Conservation (phyloP, 1,140 invertebrate species). For the Rhyzopertha dominica region DNA sequence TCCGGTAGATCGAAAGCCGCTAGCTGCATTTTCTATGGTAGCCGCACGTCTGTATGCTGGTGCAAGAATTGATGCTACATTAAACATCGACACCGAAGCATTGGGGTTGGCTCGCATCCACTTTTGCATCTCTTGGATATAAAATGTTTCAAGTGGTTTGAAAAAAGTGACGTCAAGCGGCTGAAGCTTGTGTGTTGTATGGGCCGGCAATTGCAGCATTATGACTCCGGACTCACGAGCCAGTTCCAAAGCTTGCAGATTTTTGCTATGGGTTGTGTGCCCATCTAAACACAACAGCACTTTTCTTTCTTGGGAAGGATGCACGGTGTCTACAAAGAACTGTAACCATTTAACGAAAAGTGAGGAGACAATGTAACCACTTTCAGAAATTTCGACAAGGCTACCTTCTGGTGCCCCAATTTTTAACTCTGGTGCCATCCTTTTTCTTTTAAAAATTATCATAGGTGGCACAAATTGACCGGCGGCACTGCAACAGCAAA, state of each 20-base stretch:
- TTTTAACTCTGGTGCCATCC: conserved; percentile 17
- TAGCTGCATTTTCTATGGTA: no score
- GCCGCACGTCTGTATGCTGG: no score
- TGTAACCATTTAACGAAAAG: conserved; percentile 14
- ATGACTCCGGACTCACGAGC: conserved; percentile 29
- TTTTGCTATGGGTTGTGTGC: conserved; percentile 30
- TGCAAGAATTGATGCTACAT: no score
- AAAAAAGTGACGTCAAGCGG: conserved; percentile 39
- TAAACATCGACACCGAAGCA: no score
- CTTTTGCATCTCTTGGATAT: no score
- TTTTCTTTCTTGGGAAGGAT: conserved; percentile 22
- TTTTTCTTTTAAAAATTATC: conserved; percentile 43
- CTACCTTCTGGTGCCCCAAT: conserved; percentile 14
- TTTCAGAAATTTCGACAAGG: conserved; percentile 5
- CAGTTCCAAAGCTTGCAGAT: conserved; percentile 27
- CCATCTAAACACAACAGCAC: conserved; percentile 35
- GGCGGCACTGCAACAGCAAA: conserved; percentile 38
- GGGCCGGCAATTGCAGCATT: conserved; percentile 26
- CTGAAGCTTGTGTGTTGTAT: conserved; percentile 35
- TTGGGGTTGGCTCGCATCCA: no score
- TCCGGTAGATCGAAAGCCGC: no score
- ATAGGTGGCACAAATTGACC: conserved; percentile 44
- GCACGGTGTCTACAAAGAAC: conserved; percentile 13
- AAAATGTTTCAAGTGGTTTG: conserved; percentile 38
- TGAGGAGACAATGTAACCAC: conserved; percentile 12